A percentile compares a stretch with the other conserved stretches of the same genome.
These are phyloP conservation scores for Riparia riparia DNA, from an alignment of 2,113 vertebrate species.

Conservation along the genomic window DNA sequence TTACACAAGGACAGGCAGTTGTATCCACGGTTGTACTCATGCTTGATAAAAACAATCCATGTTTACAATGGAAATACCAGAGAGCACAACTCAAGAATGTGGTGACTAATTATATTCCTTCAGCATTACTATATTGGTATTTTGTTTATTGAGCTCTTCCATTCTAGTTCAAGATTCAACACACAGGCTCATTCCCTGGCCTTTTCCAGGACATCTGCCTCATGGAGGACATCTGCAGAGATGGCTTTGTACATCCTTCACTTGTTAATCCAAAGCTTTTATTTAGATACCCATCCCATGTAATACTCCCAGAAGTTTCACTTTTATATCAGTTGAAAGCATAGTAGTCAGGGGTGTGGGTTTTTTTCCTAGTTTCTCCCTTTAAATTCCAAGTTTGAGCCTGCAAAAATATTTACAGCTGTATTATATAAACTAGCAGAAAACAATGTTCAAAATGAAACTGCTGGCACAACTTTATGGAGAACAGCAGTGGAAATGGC, in stretches of 20 bases:
- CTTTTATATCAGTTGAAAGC: neutral
- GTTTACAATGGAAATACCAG: conserved; percentile 14
- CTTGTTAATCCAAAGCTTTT: conserved; percentile 17
- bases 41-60: neutral
- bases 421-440: conserved; percentile 52
- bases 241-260: neutral
- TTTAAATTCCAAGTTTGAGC: neutral
- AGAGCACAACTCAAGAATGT: neutral
- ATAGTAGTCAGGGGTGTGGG: neutral
- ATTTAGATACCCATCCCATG: neutral
- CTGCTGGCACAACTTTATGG: conserved; percentile 12
- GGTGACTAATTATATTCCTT: conserved; percentile 1
- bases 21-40: rapidly evolving
- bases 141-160: conserved; percentile 34
- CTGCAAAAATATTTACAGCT: conserved; percentile 60
- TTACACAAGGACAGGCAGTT: neutral
- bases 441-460: conserved; percentile 60
- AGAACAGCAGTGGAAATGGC: conserved; percentile 43
- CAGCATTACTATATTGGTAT: neutral
- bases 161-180: neutral
- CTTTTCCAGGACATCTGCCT: neutral
- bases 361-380: neutral
- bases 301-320: neutral
- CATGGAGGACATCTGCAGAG: neutral
- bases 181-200: neutral